phyloP scores from a whole-genome alignment of 1,140 invertebrate genomes.

The Drosophila mauritiana region DNA sequence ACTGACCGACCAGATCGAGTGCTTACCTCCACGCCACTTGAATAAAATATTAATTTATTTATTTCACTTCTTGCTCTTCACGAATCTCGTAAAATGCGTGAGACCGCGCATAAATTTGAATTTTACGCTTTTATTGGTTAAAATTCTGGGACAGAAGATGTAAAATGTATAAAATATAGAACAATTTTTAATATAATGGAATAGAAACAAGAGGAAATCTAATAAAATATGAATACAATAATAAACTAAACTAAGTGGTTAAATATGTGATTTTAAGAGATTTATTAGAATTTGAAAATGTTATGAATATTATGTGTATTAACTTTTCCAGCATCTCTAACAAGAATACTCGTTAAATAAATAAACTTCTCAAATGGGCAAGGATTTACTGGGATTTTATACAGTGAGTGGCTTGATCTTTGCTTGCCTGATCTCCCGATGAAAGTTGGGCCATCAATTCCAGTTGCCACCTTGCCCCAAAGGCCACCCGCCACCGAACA shows the following conservation, averaged over 20 bases:
- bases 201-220: too few relatives aligned
- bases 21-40: slow-evolving; percentile 16
- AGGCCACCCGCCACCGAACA: slow-evolving; percentile 18
- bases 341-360: background rate
- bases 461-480: slow-evolving; percentile 1
- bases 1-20: background rate
- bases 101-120: slow-evolving; percentile 57
- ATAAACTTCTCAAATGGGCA: slow-evolving; percentile 1
- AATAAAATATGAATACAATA: too few relatives aligned
- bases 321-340: too few relatives aligned
- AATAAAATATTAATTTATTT: slow-evolving; percentile 76
- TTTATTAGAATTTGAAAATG: too few relatives aligned
- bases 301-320: too few relatives aligned
- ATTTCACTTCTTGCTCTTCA: slow-evolving; percentile 50
- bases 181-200: too few relatives aligned
- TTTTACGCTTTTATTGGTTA: slow-evolving; percentile 39
- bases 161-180: background rate
- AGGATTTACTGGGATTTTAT: background rate
- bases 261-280: too few relatives aligned
- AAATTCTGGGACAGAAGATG: background rate
- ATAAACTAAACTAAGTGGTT: too few relatives aligned
- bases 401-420: slow-evolving; percentile 11
- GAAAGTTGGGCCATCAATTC: slow-evolving; percentile 35
- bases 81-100: slow-evolving; percentile 57
- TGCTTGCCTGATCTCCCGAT: slow-evolving; percentile 14